Base-by-base conservation (phyloP, 2,797 vertebrate genomes). In the Notamacropus eugenii region DNA sequence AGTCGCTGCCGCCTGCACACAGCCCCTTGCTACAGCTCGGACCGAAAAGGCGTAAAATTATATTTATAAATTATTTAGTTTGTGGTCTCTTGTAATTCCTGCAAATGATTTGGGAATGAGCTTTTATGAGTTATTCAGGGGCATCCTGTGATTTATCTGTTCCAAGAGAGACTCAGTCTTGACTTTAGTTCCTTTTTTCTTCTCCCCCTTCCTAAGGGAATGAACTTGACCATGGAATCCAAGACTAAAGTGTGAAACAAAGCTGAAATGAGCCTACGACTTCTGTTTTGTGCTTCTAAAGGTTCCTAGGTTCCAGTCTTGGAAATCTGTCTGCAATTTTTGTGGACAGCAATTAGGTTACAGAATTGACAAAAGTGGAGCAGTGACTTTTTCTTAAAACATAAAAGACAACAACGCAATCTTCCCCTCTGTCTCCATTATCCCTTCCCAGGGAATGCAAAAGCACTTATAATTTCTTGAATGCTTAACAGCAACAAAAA, bases 31-130 rank as follows among this genome's bases (percentile, higher is more conserved):
- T n/a, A n/a, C n/a, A n/a, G n/a, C n/a, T n/a, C n/a, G n/a, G n/a
- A n/a, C n/a, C n/a, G n/a, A n/a, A n/a, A n/a, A n/a, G n/a, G n/a
- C n/a, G n/a, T n/a, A n/a, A n/a, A n/a, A n/a, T n/a, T n/a, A 91
- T 91, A 91, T 91, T 91, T 91, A 91, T 91, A 91, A 91, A 91
- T 91, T 91, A 91, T 91, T 91, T 91, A 91, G 90, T 55, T 91
- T 91, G 90, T 91, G 90, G 90, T 91, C 52, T 91, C 90, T 29
- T 91, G 54, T 34, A 55, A 91, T 91, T 91, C 54, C 90, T 91
- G 90, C 90, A 91, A 55, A 91, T 91, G 90, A 91, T 91, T 91
- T 91, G 50, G 90, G 54, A 91, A 54, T 91, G 90, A 91, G 90
- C 90, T 91, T 91, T 91, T 91, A 91, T 91, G 90, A 91, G 52